Percentiles rank a stretch among this genome's conserved stretches.
Evolutionary conservation across 2,888 invertebrate genomes (phyloP).

Genomic region (Drosophila longiperda): DNA sequence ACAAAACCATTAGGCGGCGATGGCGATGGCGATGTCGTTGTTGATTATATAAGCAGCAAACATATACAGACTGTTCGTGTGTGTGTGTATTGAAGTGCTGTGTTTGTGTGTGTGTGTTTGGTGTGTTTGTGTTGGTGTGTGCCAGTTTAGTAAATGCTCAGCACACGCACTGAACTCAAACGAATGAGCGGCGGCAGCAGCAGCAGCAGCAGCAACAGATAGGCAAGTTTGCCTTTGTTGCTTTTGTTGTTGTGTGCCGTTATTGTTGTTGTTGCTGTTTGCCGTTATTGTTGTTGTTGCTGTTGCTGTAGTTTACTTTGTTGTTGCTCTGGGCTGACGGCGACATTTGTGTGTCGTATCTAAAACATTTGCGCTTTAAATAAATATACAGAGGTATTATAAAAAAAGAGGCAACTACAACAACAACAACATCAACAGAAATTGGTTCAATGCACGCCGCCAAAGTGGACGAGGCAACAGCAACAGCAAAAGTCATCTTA

Average conservation of each 20-base stretch:
- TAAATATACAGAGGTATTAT: constrained; percentile 78
- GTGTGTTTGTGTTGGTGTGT: constrained; percentile 59
- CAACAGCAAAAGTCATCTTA: constrained; percentile 31
- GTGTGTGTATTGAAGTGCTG: constrained; percentile 21
- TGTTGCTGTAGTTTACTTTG: constrained; percentile 61
- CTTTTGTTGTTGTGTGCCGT: constrained; percentile 34
- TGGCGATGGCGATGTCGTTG: constrained; percentile 45
- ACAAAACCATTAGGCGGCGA: constrained; percentile 72
- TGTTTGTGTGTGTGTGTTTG: constrained; percentile 20
- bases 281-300: constrained; percentile 41
- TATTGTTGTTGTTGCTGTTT: constrained; percentile 41
- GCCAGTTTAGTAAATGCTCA: constrained; percentile 76
- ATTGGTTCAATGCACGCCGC: constrained; percentile 79
- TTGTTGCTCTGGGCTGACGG: constrained; percentile 42
- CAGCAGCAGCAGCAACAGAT: constrained; percentile 51
- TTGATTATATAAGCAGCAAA: constrained; percentile 71
- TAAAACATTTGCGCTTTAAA: constrained; percentile 81
- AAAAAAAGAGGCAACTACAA: constrained; percentile 60
- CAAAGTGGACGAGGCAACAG: constrained; percentile 42
- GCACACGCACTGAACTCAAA: constrained; percentile 68
- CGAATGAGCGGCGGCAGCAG: constrained; percentile 33
- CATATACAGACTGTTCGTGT: constrained; percentile 24
- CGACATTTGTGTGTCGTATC: constrained; percentile 74
- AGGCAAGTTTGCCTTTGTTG: constrained; percentile 73
- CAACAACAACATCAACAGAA: constrained; percentile 47